Evolutionary conservation across 2,113 vertebrate genomes (phyloP).

Genomic region (Clarias macrocephalus): DNA sequence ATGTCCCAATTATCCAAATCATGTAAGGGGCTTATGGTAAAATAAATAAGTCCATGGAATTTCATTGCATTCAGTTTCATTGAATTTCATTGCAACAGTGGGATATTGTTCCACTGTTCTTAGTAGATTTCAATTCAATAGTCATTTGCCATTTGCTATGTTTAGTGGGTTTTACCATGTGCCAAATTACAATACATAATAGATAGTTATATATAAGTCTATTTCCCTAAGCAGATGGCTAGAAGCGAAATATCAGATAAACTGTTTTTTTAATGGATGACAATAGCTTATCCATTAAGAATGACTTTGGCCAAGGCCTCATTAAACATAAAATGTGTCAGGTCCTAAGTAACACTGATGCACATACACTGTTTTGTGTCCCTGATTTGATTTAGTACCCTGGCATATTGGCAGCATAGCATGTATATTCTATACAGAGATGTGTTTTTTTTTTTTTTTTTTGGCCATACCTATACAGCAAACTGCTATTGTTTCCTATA

Average conservation of each 20-base stretch:
- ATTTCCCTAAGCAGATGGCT: not conserved
- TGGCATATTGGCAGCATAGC: not conserved
- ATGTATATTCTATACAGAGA: not conserved
- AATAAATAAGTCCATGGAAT: not conserved
- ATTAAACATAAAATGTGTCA: not conserved
- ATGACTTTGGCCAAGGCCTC: not conserved
- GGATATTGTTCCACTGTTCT: not conserved
- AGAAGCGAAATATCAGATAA: not conserved
- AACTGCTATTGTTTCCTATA: slow-evolving; percentile 6
- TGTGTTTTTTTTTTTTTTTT: too few species aligned
- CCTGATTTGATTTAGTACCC: not conserved
- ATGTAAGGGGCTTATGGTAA: not conserved
- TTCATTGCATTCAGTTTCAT: too few species aligned
- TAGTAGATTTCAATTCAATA: not conserved
- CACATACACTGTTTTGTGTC: not conserved
- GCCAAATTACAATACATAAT: not conserved
- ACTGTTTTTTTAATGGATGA: not conserved
- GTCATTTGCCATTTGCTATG: not conserved
- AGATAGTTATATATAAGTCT: not conserved
- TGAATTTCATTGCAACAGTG: not conserved
- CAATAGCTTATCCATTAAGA: too few species aligned
- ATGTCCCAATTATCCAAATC: not conserved
- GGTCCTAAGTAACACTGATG: not conserved
- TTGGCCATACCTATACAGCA: not conserved
- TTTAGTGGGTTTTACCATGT: not conserved